A percentile compares a stretch with the other conserved stretches of the same genome.
Evolutionary conservation across 2,113 vertebrate species (phyloP).

Genomic region (Arothron firmamentum): DNA sequence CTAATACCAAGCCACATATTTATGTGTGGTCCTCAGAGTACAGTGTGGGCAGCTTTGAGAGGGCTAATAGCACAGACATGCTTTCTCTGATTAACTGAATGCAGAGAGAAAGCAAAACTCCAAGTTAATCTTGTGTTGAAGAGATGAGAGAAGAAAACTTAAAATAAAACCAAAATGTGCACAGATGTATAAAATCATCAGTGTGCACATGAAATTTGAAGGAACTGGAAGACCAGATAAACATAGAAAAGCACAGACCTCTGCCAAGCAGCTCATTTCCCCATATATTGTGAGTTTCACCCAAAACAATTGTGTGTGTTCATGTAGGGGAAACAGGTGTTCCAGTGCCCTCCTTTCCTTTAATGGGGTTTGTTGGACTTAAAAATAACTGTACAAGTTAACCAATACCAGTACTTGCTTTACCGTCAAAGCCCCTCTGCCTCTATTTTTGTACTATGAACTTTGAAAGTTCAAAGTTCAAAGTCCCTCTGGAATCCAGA

Average conservation of each 20-base stretch:
- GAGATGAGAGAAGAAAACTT: neutral
- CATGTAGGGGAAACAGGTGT: too few species aligned
- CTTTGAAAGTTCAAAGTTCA: too few species aligned
- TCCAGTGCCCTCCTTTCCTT: too few species aligned
- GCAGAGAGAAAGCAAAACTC: neutral
- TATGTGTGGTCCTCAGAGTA: constrained; percentile 20
- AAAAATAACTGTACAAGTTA: neutral
- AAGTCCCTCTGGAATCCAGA: too few species aligned
- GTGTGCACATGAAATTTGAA: neutral
- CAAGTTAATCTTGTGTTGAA: neutral
- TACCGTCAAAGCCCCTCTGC: too few species aligned
- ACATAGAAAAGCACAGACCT: too few species aligned
- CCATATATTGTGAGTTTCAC: too few species aligned
- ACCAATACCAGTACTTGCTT: too few species aligned
- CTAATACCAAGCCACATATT: constrained; percentile 6
- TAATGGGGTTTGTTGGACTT: neutral
- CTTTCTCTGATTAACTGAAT: constrained; percentile 22
- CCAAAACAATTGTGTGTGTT: too few species aligned
- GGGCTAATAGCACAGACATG: constrained; percentile 41
- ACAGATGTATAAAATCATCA: neutral
- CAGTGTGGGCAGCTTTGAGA: constrained; percentile 47
- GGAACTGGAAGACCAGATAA: neutral
- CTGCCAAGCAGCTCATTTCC: too few species aligned
- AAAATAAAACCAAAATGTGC: neutral
- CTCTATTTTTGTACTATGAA: too few species aligned